Evolutionary conservation across 2,797 vertebrate genomes (phyloP).

Genomic region (Gambelia wislizenii): DNA sequence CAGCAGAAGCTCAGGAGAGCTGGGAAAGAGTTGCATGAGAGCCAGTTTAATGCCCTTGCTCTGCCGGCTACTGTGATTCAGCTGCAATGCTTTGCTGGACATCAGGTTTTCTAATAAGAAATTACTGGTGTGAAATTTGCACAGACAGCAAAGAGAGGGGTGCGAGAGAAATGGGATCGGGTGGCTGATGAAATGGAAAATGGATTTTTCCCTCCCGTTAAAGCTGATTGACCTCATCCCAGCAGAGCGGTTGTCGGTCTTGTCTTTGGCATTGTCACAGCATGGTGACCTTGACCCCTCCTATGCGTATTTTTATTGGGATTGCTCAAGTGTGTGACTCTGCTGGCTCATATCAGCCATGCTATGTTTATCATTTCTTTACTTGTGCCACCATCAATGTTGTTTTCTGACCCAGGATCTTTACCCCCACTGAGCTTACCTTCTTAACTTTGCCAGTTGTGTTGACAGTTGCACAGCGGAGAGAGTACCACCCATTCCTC

Average conservation of each 20-base stretch:
- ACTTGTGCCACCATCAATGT: not conserved
- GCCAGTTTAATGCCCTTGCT: fast-evolving
- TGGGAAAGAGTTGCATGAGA: fast-evolving
- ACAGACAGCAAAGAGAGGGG: not conserved
- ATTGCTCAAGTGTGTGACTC: not conserved
- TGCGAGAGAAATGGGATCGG: slow-evolving; percentile 5
- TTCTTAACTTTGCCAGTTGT: not conserved
- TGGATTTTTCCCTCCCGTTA: not conserved
- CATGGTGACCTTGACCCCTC: not conserved
- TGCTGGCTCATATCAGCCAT: not conserved
- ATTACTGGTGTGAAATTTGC: not conserved
- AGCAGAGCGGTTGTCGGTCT: not conserved
- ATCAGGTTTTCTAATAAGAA: not conserved
- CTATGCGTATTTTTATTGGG: not conserved
- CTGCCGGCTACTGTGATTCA: not conserved
- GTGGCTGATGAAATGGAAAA: not conserved
- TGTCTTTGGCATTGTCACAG: not conserved
- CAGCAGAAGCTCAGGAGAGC: not conserved
- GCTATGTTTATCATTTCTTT: not conserved
- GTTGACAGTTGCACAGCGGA: too few relatives aligned
- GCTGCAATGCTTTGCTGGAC: not conserved
- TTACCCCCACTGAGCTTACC: not conserved
- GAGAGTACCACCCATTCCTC: too few relatives aligned
- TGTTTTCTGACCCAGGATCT: too few relatives aligned
- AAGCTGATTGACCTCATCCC: not conserved